Evolutionary conservation across 2,888 invertebrate genomes (phyloP), one percentile per base, ranked within the genome.

Genomic region (Aromia moschata): DNA sequence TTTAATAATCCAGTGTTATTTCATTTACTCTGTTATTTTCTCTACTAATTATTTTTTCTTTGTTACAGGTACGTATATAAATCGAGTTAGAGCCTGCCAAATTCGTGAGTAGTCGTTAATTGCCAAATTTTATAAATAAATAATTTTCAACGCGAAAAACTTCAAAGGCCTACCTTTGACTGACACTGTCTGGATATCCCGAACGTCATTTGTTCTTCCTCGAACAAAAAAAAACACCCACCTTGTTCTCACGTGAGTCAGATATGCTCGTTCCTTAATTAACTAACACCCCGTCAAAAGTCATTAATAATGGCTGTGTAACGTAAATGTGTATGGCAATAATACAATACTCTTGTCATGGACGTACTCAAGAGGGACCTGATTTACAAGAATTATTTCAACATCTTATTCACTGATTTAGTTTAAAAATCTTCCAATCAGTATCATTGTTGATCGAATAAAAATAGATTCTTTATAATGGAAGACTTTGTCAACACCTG

Each of bases 41-140:
- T n/a, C n/a, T n/a, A n/a, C n/a, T n/a, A n/a, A 5, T 25, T 25
- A 25, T 7, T 17, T 52, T 52, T 52, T 18, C 14, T 51, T 52
- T 52, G 52, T 52, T 52, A 14, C 52, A 52, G 52, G 52, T 52
- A 52, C 31, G 52, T 52, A 41, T 10, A n/a, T n/a, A n/a, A n/a
- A n/a, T n/a, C n/a, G n/a, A n/a, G n/a, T n/a, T n/a, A 25, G 31
- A 25, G 41, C 15, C 52, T 31, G 18, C 11, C 31, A 7, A 17
- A 15, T 18, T 14, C 9, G 52, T 52, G 17, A 52, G 52, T 52
- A 41, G n/a, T 4, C 37, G 17, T 11, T 41, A 52, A 20, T 15
- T 52, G 52, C 52, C 52, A 41, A 41, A 41, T 52, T 52, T 52
- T 52, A 52, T 37, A 52, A 52, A 52, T 49, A 49, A 38, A 10